phyloP scores from a whole-genome alignment of 2,888 invertebrate species.

The Hedychridium roseum region DNA sequence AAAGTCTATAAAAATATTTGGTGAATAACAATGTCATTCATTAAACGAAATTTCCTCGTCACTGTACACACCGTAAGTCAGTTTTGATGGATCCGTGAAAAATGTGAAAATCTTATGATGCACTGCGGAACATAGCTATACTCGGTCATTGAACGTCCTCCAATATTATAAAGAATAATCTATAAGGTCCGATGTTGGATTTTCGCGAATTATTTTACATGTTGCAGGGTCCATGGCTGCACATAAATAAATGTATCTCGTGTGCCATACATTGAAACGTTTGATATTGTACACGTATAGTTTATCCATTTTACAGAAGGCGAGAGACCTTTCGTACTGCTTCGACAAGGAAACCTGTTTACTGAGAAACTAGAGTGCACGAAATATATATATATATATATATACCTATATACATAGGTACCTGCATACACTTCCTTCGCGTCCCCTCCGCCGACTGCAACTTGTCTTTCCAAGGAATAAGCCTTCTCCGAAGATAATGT shows the following conservation, averaged over 20 bases:
- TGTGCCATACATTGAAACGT: conserved; percentile 49
- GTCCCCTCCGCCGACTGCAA: too few relatives aligned
- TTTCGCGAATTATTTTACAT: too few relatives aligned
- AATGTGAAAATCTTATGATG: too few relatives aligned
- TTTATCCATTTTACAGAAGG: conserved; percentile 46
- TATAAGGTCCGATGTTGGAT: too few relatives aligned
- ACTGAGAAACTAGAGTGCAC: conserved; percentile 56
- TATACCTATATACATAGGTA: conserved; percentile 29
- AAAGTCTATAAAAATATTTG: too few relatives aligned
- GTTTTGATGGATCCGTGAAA: background rate
- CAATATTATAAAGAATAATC: too few relatives aligned
- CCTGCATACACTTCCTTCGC: conserved; percentile 25
- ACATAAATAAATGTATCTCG: conserved; percentile 26
- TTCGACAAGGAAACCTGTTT: conserved; percentile 52
- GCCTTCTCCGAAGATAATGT: too few relatives aligned
- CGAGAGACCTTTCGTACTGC: conserved; percentile 48
- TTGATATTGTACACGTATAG: conserved; percentile 48
- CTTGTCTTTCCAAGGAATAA: too few relatives aligned
- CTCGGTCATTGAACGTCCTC: too few relatives aligned
- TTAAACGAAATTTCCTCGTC: conserved; percentile 3
- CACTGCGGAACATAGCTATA: too few relatives aligned
- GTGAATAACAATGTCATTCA: too few relatives aligned
- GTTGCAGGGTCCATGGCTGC: too few relatives aligned
- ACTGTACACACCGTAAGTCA: background rate
- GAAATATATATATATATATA: conserved; percentile 49